Evolutionary conservation across 2,888 invertebrate genomes (phyloP).

Genomic region (Dilophus febrilis): DNA sequence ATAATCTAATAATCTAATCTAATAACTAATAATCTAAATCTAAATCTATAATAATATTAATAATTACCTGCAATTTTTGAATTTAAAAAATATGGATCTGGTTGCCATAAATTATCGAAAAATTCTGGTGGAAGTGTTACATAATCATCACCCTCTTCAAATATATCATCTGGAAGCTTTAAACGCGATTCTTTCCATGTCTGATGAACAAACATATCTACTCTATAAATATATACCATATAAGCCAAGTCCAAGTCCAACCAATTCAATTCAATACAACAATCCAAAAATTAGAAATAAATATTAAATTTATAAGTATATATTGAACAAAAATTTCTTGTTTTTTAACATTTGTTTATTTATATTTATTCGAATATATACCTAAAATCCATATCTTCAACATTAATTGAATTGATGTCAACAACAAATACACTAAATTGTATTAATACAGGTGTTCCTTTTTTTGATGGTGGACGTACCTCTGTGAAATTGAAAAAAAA

Average conservation of each 20-base stretch:
- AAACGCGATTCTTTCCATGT: slow-evolving; percentile 66
- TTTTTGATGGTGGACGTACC: slow-evolving; percentile 57
- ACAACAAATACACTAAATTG: slow-evolving; percentile 70
- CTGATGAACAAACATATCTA: slow-evolving; percentile 72
- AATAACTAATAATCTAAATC: too few relatives aligned
- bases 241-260: too few relatives aligned
- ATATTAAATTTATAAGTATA: neutral
- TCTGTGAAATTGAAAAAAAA: too few relatives aligned
- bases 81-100: slow-evolving; percentile 70
- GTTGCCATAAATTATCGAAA: slow-evolving; percentile 75
- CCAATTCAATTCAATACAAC: too few relatives aligned
- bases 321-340: slow-evolving; percentile 3
- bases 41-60: neutral
- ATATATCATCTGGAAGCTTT: slow-evolving; percentile 57
- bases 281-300: too few relatives aligned
- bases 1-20: too few relatives aligned
- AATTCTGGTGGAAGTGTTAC: slow-evolving; percentile 64
- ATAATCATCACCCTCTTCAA: slow-evolving; percentile 64
- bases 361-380: slow-evolving; percentile 31
- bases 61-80: slow-evolving; percentile 63
- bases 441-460: slow-evolving; percentile 54
- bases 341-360: slow-evolving; percentile 5
- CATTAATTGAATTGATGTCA: slow-evolving; percentile 74
- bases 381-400: slow-evolving; percentile 81
- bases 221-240: slow-evolving; percentile 37